Percentiles rank a stretch among this genome's conserved stretches.
Evolutionary conservation across 2,113 vertebrate species (phyloP).

Genomic region (Petrocephalus microphthalmus): DNA sequence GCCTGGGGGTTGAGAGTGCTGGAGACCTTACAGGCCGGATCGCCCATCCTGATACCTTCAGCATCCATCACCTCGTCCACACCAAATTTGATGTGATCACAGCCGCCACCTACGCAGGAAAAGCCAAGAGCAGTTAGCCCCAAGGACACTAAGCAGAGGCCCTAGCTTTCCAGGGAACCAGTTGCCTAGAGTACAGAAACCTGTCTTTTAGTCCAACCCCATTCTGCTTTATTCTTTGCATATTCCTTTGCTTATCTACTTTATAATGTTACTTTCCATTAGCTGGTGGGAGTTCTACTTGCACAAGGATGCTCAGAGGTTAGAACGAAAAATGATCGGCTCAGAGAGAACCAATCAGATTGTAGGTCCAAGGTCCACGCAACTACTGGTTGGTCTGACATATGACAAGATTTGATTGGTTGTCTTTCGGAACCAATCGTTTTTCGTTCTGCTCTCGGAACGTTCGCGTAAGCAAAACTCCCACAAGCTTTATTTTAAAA

Average conservation of each 20-base stretch:
- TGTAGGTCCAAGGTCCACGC: too few species aligned
- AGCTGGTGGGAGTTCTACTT: too few species aligned
- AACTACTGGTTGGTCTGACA: too few species aligned
- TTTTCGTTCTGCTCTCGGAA: too few species aligned
- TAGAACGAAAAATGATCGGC: too few species aligned
- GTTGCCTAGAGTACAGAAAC: not conserved
- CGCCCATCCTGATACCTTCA: slow-evolving; percentile 63
- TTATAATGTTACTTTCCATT: not conserved
- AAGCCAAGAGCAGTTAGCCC: slow-evolving; percentile 6
- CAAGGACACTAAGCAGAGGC: too few species aligned
- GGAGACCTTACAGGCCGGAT: slow-evolving; percentile 80
- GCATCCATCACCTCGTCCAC: slow-evolving; percentile 86
- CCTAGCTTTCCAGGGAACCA: not conserved
- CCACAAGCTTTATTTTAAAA: not conserved
- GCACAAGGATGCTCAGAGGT: too few species aligned
- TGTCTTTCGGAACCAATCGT: too few species aligned
- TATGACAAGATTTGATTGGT: too few species aligned
- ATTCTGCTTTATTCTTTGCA: not conserved
- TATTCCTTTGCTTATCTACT: not conserved
- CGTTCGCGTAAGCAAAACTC: too few species aligned
- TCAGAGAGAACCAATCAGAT: too few species aligned
- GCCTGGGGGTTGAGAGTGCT: slow-evolving; percentile 96
- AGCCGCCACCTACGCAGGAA: slow-evolving; percentile 74
- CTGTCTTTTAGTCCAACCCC: not conserved
- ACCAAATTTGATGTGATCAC: slow-evolving; percentile 89